phyloP scores from a whole-genome alignment of 2,797 vertebrate genomes.

The Hyperoplus immaculatus region DNA sequence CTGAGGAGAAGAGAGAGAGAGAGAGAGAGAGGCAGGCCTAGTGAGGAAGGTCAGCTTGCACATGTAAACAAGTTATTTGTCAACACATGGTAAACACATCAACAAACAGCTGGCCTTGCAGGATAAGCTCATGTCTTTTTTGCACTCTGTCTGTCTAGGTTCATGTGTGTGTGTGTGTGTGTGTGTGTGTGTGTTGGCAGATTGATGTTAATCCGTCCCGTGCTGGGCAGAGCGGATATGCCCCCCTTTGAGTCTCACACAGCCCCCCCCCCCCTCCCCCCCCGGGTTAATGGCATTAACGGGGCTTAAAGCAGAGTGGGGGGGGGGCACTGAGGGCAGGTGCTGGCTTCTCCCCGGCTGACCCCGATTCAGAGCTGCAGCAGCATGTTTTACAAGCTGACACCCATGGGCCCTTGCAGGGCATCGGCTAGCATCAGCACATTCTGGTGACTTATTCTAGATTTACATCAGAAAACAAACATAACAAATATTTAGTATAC shows the following conservation, averaged over 20 bases:
- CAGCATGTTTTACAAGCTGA: slow-evolving; percentile 21
- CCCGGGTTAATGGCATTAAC: slow-evolving; percentile 71
- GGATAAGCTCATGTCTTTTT: slow-evolving; percentile 58
- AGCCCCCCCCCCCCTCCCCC: slow-evolving; percentile 45
- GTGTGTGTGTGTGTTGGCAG: slow-evolving; percentile 39
- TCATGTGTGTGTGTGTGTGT: slow-evolving; percentile 24
- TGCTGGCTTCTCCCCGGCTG: slow-evolving; percentile 51
- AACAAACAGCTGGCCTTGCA: slow-evolving; percentile 65
- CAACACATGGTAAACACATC: slow-evolving; percentile 53
- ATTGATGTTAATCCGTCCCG: slow-evolving; percentile 72
- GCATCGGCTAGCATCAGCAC: not conserved
- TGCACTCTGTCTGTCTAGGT: slow-evolving; percentile 45
- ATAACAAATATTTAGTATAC: not conserved
- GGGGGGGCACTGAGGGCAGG: slow-evolving; percentile 27
- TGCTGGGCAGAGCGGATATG: slow-evolving; percentile 49
- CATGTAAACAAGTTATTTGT: slow-evolving; percentile 64
- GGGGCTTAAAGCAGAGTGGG: slow-evolving; percentile 59
- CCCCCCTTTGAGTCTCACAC: slow-evolving; percentile 41
- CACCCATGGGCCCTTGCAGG: not conserved
- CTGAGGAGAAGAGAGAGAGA: slow-evolving; percentile 46
- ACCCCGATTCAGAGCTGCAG: slow-evolving; percentile 56
- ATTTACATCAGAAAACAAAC: not conserved
- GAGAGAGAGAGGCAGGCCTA: not conserved
- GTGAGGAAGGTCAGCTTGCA: not conserved
- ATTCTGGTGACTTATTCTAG: not conserved